phyloP scores from a whole-genome alignment of 2,888 invertebrate genomes.

The Chrysomela aeneicollis region DNA sequence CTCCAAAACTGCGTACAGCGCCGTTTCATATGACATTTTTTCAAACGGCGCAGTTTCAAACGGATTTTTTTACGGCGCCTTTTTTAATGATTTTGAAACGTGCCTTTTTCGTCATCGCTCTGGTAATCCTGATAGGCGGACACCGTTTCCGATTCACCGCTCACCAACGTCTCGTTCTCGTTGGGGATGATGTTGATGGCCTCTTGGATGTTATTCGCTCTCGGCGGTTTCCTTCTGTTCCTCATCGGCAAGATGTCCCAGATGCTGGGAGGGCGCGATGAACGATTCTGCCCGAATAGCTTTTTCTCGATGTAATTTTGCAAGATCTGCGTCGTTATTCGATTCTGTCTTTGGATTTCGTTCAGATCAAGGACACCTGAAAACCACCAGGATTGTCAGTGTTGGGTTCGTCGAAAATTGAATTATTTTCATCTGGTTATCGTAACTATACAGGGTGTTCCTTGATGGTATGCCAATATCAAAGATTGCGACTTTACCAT shows the following conservation, averaged over 20 bases:
- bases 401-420: slow-evolving; percentile 15
- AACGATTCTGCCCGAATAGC: slow-evolving; percentile 66
- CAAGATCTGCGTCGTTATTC: slow-evolving; percentile 79
- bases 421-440: too few relatives aligned
- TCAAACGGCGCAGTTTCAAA: too few relatives aligned
- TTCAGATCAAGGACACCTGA: slow-evolving; percentile 59
- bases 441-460: too few relatives aligned
- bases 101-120: slow-evolving; percentile 62
- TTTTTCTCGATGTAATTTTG: slow-evolving; percentile 77
- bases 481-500: too few relatives aligned
- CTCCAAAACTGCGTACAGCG: too few relatives aligned
- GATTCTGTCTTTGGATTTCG: slow-evolving; percentile 77
- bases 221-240: slow-evolving; percentile 40
- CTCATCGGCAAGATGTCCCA: slow-evolving; percentile 70
- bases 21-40: neutral
- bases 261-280: slow-evolving; percentile 67
- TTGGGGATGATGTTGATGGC: slow-evolving; percentile 46
- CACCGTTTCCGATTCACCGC: slow-evolving; percentile 76
- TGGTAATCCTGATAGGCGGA: slow-evolving; percentile 66
- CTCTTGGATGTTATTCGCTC: slow-evolving; percentile 52
- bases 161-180: slow-evolving; percentile 67
- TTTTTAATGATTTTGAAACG: too few relatives aligned
- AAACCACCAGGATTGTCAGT: slow-evolving; percentile 46
- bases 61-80: too few relatives aligned
- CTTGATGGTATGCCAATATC: too few relatives aligned